Percentiles rank a stretch among this genome's conserved stretches.
Evolutionary conservation across 2,113 vertebrate species (phyloP).

Genomic region (Oryctolagus cuniculus): DNA sequence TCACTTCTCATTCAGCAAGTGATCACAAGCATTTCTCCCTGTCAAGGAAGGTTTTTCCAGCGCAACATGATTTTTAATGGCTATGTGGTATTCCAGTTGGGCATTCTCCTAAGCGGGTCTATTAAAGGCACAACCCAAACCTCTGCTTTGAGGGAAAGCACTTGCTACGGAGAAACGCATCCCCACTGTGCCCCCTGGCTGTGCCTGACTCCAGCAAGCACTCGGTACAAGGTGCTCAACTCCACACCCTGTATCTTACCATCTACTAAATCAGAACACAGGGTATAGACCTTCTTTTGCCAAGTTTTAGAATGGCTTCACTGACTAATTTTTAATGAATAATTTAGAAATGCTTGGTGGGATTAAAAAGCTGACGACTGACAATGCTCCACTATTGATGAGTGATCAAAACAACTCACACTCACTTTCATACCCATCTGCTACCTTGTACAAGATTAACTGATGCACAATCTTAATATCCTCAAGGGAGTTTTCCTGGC

Average conservation of each 20-base stretch:
- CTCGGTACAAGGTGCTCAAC: background rate
- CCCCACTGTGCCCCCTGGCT: background rate
- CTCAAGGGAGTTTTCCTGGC: background rate
- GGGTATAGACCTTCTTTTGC: background rate
- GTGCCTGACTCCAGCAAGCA: fast-evolving
- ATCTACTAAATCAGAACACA: background rate
- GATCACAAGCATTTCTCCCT: background rate
- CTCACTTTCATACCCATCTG: background rate
- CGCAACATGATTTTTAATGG: background rate
- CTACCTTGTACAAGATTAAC: background rate
- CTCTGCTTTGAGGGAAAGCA: background rate
- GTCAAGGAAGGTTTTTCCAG: background rate
- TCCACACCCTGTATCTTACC: background rate
- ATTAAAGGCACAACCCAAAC: background rate
- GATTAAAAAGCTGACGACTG: constrained; percentile 14
- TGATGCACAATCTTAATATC: background rate
- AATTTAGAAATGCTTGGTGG: constrained; percentile 6
- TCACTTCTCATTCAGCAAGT: background rate
- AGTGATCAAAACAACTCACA: background rate
- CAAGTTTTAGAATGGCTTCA: background rate
- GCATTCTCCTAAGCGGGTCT: background rate
- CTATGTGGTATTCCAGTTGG: background rate
- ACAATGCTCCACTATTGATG: background rate
- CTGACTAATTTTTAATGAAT: constrained; percentile 35
- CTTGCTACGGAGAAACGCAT: fast-evolving